These are phyloP conservation scores for Hycleus cichorii DNA, from an alignment of 1,140 invertebrate species.

Conservation along the genomic window DNA sequence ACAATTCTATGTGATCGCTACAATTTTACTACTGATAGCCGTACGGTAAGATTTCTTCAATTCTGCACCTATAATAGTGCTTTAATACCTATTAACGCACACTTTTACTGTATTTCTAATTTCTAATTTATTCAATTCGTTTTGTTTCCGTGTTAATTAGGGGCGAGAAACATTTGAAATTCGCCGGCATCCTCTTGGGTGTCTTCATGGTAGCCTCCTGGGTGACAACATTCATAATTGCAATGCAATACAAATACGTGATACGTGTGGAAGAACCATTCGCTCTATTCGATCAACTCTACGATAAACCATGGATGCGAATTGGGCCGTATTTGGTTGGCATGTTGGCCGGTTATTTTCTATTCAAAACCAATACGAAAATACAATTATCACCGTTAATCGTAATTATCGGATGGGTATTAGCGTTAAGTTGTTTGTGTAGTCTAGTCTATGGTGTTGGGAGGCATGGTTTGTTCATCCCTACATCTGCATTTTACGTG, in stretches of 20 bases:
- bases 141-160: conserved; percentile 24
- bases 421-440: conserved; percentile 50
- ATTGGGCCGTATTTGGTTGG: conserved; percentile 74
- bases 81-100: neutral
- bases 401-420: conserved; percentile 53
- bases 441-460: conserved; percentile 72
- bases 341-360: conserved; percentile 65
- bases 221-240: conserved; percentile 65
- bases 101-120: no score
- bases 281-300: conserved; percentile 72
- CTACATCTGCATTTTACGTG: conserved; percentile 59
- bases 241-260: conserved; percentile 64
- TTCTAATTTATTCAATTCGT: neutral
- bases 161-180: conserved; percentile 39
- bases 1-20: conserved; percentile 74
- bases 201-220: conserved; percentile 63
- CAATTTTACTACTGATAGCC: conserved; percentile 63
- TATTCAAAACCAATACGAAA: conserved; percentile 62
- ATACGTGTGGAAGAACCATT: conserved; percentile 75
- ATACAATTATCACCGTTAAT: conserved; percentile 54
- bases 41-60: conserved; percentile 51
- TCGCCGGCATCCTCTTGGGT: conserved; percentile 46
- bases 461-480: conserved; percentile 57
- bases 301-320: conserved; percentile 78
- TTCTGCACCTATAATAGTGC: neutral